Evolutionary conservation across 2,113 vertebrate species (phyloP).

Genomic region (Falco punctatus): DNA sequence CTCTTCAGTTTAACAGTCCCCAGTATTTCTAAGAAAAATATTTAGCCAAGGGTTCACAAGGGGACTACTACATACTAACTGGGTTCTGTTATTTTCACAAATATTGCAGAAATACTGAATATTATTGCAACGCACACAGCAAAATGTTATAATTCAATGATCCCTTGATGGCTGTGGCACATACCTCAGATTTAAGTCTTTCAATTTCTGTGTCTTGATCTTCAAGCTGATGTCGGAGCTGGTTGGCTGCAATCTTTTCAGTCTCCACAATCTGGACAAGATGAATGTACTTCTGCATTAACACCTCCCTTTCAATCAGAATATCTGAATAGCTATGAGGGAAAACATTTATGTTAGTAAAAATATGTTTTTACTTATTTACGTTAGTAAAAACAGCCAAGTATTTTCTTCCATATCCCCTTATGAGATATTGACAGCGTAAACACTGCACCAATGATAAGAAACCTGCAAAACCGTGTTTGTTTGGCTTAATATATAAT

Average conservation of each 20-base stretch:
- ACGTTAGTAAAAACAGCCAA: neutral
- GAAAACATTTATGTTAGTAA: slow-evolving; percentile 30
- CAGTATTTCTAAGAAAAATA: neutral
- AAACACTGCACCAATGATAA: neutral
- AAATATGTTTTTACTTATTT: neutral
- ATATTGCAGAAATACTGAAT: neutral
- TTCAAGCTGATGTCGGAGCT: slow-evolving; percentile 94
- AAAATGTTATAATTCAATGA: neutral
- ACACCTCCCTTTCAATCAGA: slow-evolving; percentile 83
- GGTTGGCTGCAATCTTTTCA: slow-evolving; percentile 84
- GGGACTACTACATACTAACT: neutral
- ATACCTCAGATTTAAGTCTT: slow-evolving; percentile 94
- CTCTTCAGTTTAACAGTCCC: neutral
- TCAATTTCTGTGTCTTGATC: slow-evolving; percentile 97
- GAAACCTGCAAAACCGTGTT: neutral
- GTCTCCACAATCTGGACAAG: slow-evolving; percentile 86
- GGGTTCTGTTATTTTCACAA: neutral
- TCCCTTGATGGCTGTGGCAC: neutral
- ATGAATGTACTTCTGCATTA: slow-evolving; percentile 88
- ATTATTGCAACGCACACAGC: neutral
- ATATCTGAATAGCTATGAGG: slow-evolving; percentile 82
- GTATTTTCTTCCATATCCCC: neutral
- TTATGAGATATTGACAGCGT: neutral
- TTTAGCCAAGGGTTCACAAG: neutral
- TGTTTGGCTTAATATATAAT: neutral